Conservation (phyloP, 2,888 invertebrate genomes). For the Phania funesta region DNA sequence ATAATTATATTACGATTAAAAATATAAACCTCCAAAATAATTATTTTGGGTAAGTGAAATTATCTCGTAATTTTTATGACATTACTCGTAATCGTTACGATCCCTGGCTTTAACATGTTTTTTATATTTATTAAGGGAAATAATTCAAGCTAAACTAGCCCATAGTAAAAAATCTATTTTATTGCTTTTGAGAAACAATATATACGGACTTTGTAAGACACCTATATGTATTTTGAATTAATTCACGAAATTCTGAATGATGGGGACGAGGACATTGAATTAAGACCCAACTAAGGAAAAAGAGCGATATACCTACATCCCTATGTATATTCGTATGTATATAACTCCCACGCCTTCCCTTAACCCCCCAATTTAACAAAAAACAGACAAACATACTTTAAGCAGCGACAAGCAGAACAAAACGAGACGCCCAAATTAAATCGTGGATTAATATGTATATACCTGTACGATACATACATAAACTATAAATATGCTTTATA, state of each 20-base stretch:
- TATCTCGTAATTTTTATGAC: too few relatives aligned
- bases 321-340: too few relatives aligned
- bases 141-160: too few relatives aligned
- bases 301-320: slow-evolving; percentile 9
- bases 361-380: not conserved
- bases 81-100: too few relatives aligned
- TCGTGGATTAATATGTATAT: slow-evolving; percentile 46
- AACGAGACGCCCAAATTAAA: slow-evolving; percentile 62
- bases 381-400: not conserved
- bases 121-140: too few relatives aligned
- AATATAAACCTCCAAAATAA: too few relatives aligned
- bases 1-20: too few relatives aligned
- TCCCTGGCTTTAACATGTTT: too few relatives aligned
- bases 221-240: not conserved
- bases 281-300: slow-evolving; percentile 20
- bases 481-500: slow-evolving; percentile 15
- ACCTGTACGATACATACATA: slow-evolving; percentile 49
- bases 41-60: too few relatives aligned
- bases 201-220: not conserved
- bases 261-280: slow-evolving; percentile 13
- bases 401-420: not conserved
- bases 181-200: too few relatives aligned
- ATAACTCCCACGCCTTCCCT: slow-evolving; percentile 53
- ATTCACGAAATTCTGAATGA: slow-evolving; percentile 8
- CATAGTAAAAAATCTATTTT: too few relatives aligned